These are phyloP conservation scores for Ceratosolen solmsi DNA, from an alignment of 1,140 invertebrate species.

Conservation along the genomic window DNA sequence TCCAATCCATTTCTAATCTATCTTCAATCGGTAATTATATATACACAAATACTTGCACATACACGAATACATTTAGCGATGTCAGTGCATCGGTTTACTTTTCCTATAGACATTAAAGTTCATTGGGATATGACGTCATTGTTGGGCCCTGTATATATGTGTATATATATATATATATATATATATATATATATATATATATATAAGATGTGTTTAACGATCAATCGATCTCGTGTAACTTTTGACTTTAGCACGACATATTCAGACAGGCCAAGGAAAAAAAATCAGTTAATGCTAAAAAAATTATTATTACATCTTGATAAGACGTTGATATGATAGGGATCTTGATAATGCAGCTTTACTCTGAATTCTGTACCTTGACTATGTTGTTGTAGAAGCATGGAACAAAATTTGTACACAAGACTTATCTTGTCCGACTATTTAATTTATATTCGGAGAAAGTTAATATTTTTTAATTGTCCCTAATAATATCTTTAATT, in stretches of 20 bases:
- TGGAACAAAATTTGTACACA: too few relatives aligned
- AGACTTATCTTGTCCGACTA: background rate
- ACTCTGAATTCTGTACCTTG: too few relatives aligned
- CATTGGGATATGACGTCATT: background rate
- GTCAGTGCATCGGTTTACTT: background rate
- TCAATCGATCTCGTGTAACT: background rate
- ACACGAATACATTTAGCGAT: background rate
- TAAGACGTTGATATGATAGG: background rate
- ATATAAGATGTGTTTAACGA: background rate
- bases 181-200: too few relatives aligned
- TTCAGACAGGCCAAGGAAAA: too few relatives aligned
- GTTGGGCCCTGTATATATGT: too few relatives aligned
- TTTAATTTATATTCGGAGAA: background rate
- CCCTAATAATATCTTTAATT: background rate
- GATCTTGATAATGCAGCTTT: background rate
- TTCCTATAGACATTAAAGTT: background rate
- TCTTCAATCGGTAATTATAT: constrained; percentile 15
- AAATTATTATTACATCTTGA: background rate
- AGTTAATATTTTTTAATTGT: background rate
- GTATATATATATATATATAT: background rate
- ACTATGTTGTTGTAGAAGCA: too few relatives aligned
- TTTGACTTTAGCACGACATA: background rate
- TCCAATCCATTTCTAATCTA: constrained; percentile 42
- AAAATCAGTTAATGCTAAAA: background rate
- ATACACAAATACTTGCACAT: background rate